Evolutionary conservation across 2,888 invertebrate species (phyloP).

Genomic region (Diploptera punctata): DNA sequence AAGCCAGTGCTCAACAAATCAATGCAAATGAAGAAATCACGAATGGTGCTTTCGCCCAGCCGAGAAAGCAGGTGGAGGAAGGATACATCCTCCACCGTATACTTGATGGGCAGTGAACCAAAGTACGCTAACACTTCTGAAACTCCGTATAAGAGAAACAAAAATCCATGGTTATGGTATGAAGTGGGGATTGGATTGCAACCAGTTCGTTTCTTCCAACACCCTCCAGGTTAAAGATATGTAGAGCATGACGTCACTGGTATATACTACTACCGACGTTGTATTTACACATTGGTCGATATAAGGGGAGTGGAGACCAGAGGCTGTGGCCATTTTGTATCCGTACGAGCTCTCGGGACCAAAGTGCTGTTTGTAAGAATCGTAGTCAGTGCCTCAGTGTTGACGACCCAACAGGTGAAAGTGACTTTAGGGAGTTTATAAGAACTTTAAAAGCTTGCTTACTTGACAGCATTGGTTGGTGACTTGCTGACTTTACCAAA

Average conservation of each 20-base stretch:
- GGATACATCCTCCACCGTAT: no score
- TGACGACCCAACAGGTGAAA: slow-evolving; percentile 15
- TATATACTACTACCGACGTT: not conserved
- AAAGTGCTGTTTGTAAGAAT: not conserved
- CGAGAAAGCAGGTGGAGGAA: no score
- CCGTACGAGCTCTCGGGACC: not conserved
- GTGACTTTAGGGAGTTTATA: not conserved
- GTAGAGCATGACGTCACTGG: slow-evolving; percentile 23
- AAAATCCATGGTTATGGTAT: not conserved
- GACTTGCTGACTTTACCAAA: not conserved
- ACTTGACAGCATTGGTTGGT: slow-evolving; percentile 17
- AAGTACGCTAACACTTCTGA: no score
- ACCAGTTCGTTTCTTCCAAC: slow-evolving; percentile 17
- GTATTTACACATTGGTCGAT: not conserved
- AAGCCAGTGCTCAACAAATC: no score
- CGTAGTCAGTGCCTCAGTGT: not conserved
- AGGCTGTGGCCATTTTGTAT: slow-evolving; percentile 20
- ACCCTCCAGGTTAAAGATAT: slow-evolving; percentile 16
- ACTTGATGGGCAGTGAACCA: no score
- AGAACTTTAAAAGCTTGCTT: not conserved
- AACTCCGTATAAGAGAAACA: no score
- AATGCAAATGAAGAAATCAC: no score
- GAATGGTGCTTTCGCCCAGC: no score
- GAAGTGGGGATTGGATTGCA: slow-evolving; percentile 3
- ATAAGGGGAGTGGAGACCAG: slow-evolving; percentile 25